Base-by-base conservation (phyloP, 2,797 vertebrate species). In the Ptychobarbus kaznakovi region DNA sequence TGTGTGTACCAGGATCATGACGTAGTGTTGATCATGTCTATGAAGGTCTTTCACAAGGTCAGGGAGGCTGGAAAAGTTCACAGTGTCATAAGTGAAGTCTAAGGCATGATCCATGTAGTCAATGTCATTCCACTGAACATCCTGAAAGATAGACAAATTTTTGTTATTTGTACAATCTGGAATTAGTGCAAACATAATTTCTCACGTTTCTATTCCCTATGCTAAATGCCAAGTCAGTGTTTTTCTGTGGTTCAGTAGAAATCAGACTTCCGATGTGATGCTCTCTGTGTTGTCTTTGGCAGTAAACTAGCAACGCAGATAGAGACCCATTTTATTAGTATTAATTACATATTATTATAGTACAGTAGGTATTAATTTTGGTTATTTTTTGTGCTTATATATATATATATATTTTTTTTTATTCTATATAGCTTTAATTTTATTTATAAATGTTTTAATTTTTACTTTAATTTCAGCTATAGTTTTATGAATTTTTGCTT, bases 91-190 rank as follows among this genome's bases (percentile, higher is more conserved):
- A 1, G 96, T 97, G 91, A 98, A 98, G 90, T 97, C 97, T 83
- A 95, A 90, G 25, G 92, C 93, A 0, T 89, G 87, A 0, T 97
- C 93, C 97, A 98, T 97, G 93, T 98, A 97, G 92, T 98, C 97
- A 0, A 98, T 97, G 68, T 98, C 97, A 61, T 98, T 98, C 97
- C 97, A 98, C 90, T 97, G 96, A 0, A 92, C 96, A 22, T 97
- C 97, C 97, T 97, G 89, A 0, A 0, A 84, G 25, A 87, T 3
- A 12, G 22, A 56, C 20, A 20, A n/a, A 3, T n/a, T n/a, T n/a
- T n/a, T 58, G 56, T 58, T n/a, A 6, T 32, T 66, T 10, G 28
- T 5, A 56, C n/a, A 58, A 61, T 61, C 18, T 40, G 7, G 2
- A 53, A 25, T 53, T 40, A 38, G 1, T 68, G 49, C 3, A 76